A percentile compares a stretch with the other conserved stretches of the same genome.
phyloP scores from a whole-genome alignment of 2,888 invertebrate species.

The Lasioglossum villosulum region DNA sequence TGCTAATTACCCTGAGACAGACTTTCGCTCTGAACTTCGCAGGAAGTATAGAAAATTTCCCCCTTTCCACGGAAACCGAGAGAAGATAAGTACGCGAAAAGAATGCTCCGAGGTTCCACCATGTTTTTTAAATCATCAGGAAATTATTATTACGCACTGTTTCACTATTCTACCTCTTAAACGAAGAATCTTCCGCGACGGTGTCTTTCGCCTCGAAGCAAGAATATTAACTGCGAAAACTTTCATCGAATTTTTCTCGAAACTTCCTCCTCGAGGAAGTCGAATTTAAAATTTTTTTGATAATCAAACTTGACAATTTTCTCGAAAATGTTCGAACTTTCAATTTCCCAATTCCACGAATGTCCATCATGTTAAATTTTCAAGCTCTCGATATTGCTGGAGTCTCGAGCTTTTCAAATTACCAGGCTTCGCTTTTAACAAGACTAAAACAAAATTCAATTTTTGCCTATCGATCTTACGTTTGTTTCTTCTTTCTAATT shows the following conservation, averaged over 20 bases:
- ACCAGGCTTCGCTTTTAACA: neutral
- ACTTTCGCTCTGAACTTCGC: slow-evolving; percentile 36
- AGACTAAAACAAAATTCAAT: neutral
- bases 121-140: neutral
- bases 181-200: neutral
- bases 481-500: neutral
- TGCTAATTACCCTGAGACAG: slow-evolving; percentile 56
- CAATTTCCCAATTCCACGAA: neutral
- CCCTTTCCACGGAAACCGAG: neutral
- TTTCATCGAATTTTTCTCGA: neutral
- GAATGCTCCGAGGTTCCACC: neutral
- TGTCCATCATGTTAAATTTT: neutral
- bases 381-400: neutral
- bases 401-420: neutral
- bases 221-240: neutral
- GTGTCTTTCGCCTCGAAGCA: neutral
- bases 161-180: neutral
- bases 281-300: neutral
- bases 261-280: neutral
- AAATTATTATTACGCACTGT: neutral
- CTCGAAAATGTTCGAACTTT: neutral
- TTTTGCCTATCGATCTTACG: neutral
- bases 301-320: neutral
- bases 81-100: neutral
- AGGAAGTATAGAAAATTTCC: slow-evolving; percentile 29